Percentiles rank a stretch among this genome's conserved stretches.
These are phyloP conservation scores for Heliconius himera DNA, from an alignment of 1,140 invertebrate genomes.

Conservation along the genomic window DNA sequence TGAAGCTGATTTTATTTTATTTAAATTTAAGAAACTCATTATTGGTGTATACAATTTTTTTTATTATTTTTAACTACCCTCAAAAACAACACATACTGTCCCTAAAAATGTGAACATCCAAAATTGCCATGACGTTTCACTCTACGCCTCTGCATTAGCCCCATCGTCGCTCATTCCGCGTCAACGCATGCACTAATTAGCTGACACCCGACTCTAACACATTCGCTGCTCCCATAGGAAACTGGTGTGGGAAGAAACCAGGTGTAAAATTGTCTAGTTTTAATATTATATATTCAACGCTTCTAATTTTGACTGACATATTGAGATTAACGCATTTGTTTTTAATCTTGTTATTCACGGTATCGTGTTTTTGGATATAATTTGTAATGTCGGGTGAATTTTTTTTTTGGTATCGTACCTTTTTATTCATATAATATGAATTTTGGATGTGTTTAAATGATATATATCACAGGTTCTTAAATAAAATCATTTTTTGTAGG, in stretches of 20 bases:
- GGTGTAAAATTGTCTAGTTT: constrained; percentile 66
- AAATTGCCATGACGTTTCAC: constrained; percentile 54
- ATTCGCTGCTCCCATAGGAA: constrained; percentile 63
- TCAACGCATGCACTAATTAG: constrained; percentile 76
- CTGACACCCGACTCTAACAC: constrained; percentile 67
- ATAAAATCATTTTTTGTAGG: too few species aligned
- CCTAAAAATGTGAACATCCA: constrained; percentile 20
- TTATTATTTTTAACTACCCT: not conserved
- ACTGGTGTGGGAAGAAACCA: constrained; percentile 57
- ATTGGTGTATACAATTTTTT: not conserved
- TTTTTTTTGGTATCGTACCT: too few species aligned
- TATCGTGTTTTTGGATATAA: not conserved
- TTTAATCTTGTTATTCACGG: constrained; percentile 8
- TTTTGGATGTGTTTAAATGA: not conserved
- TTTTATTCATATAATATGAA: too few species aligned
- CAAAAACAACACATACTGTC: not conserved
- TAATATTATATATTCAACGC: constrained; percentile 34
- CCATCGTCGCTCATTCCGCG: constrained; percentile 67
- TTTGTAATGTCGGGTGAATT: not conserved
- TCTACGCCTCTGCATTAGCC: constrained; percentile 60
- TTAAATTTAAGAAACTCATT: not conserved
- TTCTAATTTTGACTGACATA: constrained; percentile 4
- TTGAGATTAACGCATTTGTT: constrained; percentile 1
- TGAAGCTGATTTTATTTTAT: too few species aligned
- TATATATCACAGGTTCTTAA: too few species aligned